Percentiles rank a stretch among this genome's conserved stretches.
Conservation (phyloP, 1,140 invertebrate species). For the Pogonomyrmex barbatus region DNA sequence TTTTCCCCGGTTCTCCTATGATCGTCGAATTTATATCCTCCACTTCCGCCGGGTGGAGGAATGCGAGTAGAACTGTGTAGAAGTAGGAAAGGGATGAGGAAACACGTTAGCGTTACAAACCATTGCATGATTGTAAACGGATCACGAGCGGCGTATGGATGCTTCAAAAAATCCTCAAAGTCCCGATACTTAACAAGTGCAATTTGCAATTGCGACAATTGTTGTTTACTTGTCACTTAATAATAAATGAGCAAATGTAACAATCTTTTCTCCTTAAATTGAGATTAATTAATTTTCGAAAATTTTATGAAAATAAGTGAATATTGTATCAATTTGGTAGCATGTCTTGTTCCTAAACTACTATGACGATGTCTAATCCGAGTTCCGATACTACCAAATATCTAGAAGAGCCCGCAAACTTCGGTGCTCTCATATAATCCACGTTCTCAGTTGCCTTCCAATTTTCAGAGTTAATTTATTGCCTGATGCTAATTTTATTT, state of each 20-base stretch:
- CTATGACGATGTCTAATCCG: neutral
- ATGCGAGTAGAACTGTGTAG: conserved; percentile 30
- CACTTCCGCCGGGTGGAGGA: conserved; percentile 39
- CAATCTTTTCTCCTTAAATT: neutral
- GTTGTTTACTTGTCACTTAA: neutral
- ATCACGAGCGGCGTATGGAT: conserved; percentile 15
- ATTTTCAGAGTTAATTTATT: conserved; percentile 48
- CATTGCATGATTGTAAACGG: conserved; percentile 44
- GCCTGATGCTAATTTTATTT: conserved; percentile 24
- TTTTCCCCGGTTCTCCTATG: conserved; percentile 67
- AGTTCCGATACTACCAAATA: conserved; percentile 6
- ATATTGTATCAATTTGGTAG: neutral
- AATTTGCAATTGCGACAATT: conserved; percentile 8
- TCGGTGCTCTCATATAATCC: neutral
- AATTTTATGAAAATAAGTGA: neutral
- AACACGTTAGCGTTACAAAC: conserved; percentile 63
- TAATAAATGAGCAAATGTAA: neutral
- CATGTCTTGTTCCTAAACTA: neutral
- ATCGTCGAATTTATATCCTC: conserved; percentile 71
- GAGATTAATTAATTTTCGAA: conserved; percentile 7
- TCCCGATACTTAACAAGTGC: neutral
- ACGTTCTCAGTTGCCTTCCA: conserved; percentile 10
- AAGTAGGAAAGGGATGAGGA: conserved; percentile 9
- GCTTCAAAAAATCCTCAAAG: neutral
- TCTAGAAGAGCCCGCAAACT: neutral